Evolutionary conservation across 2,113 vertebrate species (phyloP), one percentile per base, ranked within the genome.

Genomic region (Clarias magur): DNA sequence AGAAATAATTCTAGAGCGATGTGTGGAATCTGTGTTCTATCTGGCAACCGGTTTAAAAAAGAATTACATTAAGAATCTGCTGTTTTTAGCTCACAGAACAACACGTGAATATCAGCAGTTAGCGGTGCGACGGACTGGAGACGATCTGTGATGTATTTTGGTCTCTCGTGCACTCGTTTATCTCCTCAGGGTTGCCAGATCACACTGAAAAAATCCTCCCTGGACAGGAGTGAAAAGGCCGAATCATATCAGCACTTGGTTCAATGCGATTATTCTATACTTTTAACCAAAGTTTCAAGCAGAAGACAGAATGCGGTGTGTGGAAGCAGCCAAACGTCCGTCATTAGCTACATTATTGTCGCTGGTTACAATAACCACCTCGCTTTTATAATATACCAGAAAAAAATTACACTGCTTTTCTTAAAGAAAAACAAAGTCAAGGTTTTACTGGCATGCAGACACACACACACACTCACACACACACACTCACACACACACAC

Each of bases 391-490:
- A 16, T 59, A 15, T 42, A 42, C 54, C 34, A 65, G 38, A 30
- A 67, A 30, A 30, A 27, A 27, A 42, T 16, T 38, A 17, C 68
- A 67, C n/a, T 6, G 65, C 65, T 67, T 67, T 30, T 19, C 30
- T 3, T 38, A 38, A 34, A 38, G 68, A 21, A 12, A 73, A 42
- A 48, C 48, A 68, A 68, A 27, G 30, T 68, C n/a, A 8, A 60
- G 65, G 63, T 86, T 79, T 83, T 38, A 38, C 34, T 38, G 34
- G 34, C 34, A 38, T 38, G 78, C 65, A 19, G 38, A 38, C 30
- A 34, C 30, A 34, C 30, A 34, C 30, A 59, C 84, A 84, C 81
- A 16, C 82, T 85, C 78, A 82, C 30, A 34, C 30, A 34, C 30
- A 34, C 30, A 34, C 30, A 34, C 30, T 1, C 63, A 59, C 48